These are phyloP conservation scores for Aphidoletes aphidimyza DNA, from an alignment of 2,888 invertebrate genomes.

Conservation along the genomic window DNA sequence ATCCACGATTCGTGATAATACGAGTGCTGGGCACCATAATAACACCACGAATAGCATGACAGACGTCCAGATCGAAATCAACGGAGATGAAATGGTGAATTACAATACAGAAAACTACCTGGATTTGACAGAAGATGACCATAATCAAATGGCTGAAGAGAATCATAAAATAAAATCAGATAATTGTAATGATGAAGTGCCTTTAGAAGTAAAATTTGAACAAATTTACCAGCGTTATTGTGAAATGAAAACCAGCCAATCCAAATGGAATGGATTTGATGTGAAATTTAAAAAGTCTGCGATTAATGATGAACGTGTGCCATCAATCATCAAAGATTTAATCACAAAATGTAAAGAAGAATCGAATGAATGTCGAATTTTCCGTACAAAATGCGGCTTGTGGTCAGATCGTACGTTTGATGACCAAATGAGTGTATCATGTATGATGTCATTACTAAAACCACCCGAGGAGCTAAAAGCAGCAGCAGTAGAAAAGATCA, in stretches of 20 bases:
- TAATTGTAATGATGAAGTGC: not conserved
- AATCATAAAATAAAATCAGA: not conserved
- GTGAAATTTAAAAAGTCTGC: not conserved
- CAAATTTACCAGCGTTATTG: not conserved
- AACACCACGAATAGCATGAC: not conserved
- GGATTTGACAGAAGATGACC: no score
- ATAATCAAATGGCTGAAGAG: no score
- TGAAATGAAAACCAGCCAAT: not conserved
- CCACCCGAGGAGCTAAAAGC: not conserved
- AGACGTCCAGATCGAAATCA: no score
- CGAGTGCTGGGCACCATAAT: not conserved
- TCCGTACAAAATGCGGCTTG: not conserved
- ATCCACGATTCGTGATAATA: not conserved
- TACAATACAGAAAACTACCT: not conserved
- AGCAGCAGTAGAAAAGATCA: not conserved
- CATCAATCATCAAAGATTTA: not conserved
- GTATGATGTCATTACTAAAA: not conserved
- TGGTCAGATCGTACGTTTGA: not conserved
- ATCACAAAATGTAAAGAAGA: not conserved
- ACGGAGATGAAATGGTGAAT: not conserved
- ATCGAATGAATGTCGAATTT: not conserved
- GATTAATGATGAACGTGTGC: not conserved
- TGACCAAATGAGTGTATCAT: not conserved
- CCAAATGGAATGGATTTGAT: conserved; percentile 8
- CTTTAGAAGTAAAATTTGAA: not conserved